These are phyloP conservation scores for Noctilio leporinus DNA, from an alignment of 2,113 vertebrate species.

Conservation along the genomic window DNA sequence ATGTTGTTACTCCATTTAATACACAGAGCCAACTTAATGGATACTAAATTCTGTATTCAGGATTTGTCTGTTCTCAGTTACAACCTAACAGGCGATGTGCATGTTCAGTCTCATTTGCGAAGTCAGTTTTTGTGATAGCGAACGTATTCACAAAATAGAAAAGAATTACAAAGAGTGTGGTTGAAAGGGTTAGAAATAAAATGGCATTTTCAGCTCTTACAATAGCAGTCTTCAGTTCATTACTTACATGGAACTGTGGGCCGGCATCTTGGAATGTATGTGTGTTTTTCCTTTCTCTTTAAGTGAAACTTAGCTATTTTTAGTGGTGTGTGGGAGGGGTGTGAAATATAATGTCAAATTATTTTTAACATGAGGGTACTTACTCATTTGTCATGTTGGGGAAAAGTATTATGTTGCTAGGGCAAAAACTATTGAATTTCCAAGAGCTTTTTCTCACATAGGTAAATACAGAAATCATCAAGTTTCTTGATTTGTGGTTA, in stretches of 20 bases:
- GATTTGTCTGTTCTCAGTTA: neutral
- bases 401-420: conserved; percentile 22
- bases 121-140: neutral
- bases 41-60: neutral
- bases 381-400: conserved; percentile 53
- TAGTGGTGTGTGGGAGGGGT: conserved; percentile 68
- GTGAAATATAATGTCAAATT: conserved; percentile 75
- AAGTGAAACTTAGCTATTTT: conserved; percentile 71
- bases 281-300: conserved; percentile 5
- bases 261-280: neutral
- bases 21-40: neutral
- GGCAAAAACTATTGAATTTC: conserved; percentile 35
- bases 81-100: neutral
- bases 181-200: neutral
- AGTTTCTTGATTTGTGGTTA: neutral
- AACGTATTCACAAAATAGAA: neutral
- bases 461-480: neutral
- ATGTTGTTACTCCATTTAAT: neutral
- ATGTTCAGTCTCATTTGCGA: neutral
- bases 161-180: neutral
- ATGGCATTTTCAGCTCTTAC: neutral
- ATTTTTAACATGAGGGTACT: conserved; percentile 76
- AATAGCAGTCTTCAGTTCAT: neutral
- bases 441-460: conserved; percentile 35
- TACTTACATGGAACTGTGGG: neutral